phyloP scores from a whole-genome alignment of 2,888 invertebrate species.

The Tribolium freemani region DNA sequence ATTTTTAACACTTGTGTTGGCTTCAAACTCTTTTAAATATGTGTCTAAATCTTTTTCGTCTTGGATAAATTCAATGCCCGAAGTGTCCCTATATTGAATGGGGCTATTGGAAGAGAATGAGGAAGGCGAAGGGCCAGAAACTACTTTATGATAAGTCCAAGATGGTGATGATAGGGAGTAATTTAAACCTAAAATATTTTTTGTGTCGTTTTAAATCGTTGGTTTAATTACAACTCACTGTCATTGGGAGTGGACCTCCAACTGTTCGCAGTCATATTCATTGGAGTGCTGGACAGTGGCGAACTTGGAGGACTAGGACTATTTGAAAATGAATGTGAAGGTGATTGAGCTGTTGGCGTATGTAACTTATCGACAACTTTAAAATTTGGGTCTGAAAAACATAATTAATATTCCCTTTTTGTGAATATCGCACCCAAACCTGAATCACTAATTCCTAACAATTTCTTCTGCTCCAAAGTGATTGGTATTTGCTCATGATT shows the following conservation, averaged over 20 bases:
- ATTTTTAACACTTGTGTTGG: constrained; percentile 60
- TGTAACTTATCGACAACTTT: constrained; percentile 45
- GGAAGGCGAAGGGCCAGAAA: constrained; percentile 46
- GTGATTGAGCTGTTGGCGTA: constrained; percentile 39
- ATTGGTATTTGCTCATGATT: constrained; percentile 67
- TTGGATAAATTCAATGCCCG: constrained; percentile 67
- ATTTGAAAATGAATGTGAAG: constrained; percentile 36
- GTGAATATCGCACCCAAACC: constrained; percentile 55
- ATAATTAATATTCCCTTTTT: background rate
- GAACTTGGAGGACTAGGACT: constrained; percentile 34
- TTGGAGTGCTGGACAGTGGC: constrained; percentile 55
- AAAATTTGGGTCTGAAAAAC: constrained; percentile 56
- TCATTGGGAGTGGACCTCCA: constrained; percentile 64
- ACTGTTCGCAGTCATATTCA: constrained; percentile 64
- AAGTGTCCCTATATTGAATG: constrained; percentile 54
- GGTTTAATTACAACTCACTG: constrained; percentile 54
- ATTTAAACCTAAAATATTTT: constrained; percentile 53
- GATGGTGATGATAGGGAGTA: constrained; percentile 62
- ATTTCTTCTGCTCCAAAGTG: constrained; percentile 69
- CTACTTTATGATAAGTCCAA: constrained; percentile 64
- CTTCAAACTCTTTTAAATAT: constrained; percentile 67
- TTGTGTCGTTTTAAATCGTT: background rate
- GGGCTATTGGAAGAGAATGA: constrained; percentile 35
- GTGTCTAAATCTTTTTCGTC: constrained; percentile 69
- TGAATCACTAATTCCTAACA: constrained; percentile 70